These are phyloP conservation scores for Hyphantria cunea DNA, from an alignment of 1,140 invertebrate species.

Conservation along the genomic window DNA sequence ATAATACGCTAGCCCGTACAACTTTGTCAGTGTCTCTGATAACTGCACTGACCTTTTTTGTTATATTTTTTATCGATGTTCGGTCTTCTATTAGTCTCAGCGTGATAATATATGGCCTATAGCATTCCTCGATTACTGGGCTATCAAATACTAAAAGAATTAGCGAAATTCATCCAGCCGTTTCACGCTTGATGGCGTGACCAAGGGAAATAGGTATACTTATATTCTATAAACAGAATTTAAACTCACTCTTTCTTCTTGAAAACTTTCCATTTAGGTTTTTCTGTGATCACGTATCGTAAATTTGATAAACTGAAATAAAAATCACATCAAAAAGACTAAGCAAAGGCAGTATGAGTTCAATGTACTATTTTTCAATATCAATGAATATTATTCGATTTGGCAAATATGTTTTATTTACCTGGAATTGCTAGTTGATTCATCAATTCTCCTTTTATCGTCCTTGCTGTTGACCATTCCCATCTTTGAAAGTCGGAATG, in stretches of 20 bases:
- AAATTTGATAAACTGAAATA: slow-evolving; percentile 63
- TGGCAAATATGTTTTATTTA: slow-evolving; percentile 13
- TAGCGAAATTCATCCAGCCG: too few relatives aligned
- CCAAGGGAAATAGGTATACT: too few relatives aligned
- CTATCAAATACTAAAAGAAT: too few relatives aligned
- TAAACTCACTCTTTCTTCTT: slow-evolving; percentile 64
- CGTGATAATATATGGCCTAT: too few relatives aligned
- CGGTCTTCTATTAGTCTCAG: too few relatives aligned
- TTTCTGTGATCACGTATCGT: slow-evolving; percentile 56
- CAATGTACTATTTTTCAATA: too few relatives aligned
- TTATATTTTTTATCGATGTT: too few relatives aligned
- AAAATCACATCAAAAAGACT: slow-evolving; percentile 9
- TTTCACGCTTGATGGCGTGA: too few relatives aligned
- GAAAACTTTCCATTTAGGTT: slow-evolving; percentile 71
- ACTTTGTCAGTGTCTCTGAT: too few relatives aligned
- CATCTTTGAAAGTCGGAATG: slow-evolving; percentile 37
- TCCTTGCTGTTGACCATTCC: slow-evolving; percentile 51
- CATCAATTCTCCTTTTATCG: slow-evolving; percentile 46
- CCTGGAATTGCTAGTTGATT: slow-evolving; percentile 61
- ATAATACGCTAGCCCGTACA: too few relatives aligned
- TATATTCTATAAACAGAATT: background rate
- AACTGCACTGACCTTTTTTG: too few relatives aligned
- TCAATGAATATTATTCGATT: background rate
- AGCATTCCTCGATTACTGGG: too few relatives aligned
- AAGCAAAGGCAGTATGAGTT: background rate